Evolutionary conservation across 2,797 vertebrate genomes (phyloP).

Genomic region (Neomorphus geoffroyi): DNA sequence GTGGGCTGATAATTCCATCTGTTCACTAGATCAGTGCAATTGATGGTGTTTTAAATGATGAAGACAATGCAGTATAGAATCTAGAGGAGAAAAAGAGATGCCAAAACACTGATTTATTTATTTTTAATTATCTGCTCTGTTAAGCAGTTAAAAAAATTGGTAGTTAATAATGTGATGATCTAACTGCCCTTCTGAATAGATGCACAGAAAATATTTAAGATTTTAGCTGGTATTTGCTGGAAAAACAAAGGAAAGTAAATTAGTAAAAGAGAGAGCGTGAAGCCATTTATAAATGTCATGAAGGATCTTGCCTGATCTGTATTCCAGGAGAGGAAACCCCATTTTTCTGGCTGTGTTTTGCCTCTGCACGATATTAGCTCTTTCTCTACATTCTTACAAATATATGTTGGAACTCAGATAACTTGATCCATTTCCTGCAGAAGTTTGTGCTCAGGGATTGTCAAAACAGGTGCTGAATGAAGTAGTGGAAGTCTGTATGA

Average conservation of each 20-base stretch:
- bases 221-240: background rate
- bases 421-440: background rate
- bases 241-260: background rate
- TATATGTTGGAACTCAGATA: background rate
- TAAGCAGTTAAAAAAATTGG: background rate
- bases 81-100: background rate
- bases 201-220: background rate
- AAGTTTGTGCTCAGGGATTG: background rate
- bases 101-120: slow-evolving; percentile 20
- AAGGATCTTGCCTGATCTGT: background rate
- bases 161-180: background rate
- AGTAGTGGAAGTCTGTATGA: background rate
- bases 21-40: slow-evolving; percentile 45
- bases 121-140: slow-evolving; percentile 53
- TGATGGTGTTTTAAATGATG: slow-evolving; percentile 53
- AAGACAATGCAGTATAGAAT: slow-evolving; percentile 33
- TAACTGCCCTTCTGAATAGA: background rate
- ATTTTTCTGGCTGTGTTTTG: background rate
- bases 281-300: slow-evolving; percentile 5
- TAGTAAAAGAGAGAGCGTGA: background rate
- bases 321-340: background rate
- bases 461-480: background rate
- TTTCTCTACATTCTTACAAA: background rate
- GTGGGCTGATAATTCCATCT: slow-evolving; percentile 62
- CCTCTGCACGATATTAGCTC: background rate